phyloP scores from a whole-genome alignment of 2,113 vertebrate species.

The Urocolius indicus region DNA sequence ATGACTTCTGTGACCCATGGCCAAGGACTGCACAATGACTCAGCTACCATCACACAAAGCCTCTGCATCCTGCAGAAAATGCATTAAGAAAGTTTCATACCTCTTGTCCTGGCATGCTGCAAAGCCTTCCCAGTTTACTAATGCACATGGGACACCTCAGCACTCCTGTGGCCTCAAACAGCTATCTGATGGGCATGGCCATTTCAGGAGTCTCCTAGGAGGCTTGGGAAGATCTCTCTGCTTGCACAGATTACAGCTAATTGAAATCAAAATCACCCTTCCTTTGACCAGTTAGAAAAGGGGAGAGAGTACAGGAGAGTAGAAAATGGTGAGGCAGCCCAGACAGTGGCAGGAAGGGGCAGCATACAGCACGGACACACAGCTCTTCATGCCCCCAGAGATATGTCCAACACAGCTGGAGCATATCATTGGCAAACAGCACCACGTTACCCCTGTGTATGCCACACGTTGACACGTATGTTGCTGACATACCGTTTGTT shows the following conservation, averaged over 20 bases:
- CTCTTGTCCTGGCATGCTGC: neutral
- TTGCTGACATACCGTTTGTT: neutral
- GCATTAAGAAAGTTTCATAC: neutral
- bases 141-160: accelerated
- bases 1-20: neutral
- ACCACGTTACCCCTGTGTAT: neutral
- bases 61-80: neutral
- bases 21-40: neutral
- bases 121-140: neutral
- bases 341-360: neutral
- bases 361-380: constrained; percentile 31
- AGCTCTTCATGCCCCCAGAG: accelerated
- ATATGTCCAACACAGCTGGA: neutral
- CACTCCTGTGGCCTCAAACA: neutral
- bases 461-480: neutral
- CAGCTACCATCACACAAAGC: neutral
- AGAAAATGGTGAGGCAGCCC: neutral
- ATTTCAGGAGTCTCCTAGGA: neutral
- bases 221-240: neutral
- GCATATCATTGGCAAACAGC: neutral
- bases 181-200: neutral
- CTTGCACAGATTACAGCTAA: neutral
- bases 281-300: neutral
- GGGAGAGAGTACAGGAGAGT: neutral
- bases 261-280: neutral